A percentile compares a stretch with the other conserved stretches of the same genome.
Conservation (phyloP, 2,113 vertebrate species). For the Malurus alboscapulatus region DNA sequence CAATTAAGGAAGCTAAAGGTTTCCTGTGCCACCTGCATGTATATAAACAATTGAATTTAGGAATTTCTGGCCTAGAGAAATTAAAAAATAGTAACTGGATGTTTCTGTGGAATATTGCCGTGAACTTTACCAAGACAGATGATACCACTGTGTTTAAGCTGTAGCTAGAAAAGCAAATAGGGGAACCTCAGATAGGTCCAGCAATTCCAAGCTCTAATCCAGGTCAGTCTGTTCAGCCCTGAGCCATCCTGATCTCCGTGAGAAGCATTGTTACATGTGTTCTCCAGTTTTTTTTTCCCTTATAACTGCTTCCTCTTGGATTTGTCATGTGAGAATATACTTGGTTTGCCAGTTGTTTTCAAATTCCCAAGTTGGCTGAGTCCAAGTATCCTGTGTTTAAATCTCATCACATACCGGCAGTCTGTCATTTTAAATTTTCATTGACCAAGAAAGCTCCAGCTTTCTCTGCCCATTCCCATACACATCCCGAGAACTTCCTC, state of each 20-base stretch:
- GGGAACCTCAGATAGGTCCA: not conserved
- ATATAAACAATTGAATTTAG: slow-evolving; percentile 12
- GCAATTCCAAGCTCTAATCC: not conserved
- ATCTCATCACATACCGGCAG: not conserved
- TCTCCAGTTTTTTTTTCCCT: not conserved
- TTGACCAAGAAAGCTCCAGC: not conserved
- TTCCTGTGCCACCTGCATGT: slow-evolving; percentile 6
- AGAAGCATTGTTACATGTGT: not conserved
- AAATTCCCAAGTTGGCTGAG: not conserved
- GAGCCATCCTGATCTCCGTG: not conserved
- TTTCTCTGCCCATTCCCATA: not conserved
- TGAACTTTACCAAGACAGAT: not conserved
- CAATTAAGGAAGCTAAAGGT: slow-evolving; percentile 14
- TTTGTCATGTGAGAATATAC: not conserved
- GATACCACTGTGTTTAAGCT: not conserved
- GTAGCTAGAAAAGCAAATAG: not conserved
- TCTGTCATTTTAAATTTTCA: not conserved
- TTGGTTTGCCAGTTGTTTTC: not conserved
- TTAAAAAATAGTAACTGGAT: not conserved
- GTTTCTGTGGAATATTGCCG: not conserved
- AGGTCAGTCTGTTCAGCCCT: not conserved
- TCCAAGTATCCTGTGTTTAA: not conserved
- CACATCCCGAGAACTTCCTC: not conserved
- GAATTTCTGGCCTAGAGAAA: not conserved
- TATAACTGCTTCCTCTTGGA: not conserved